Percentiles rank a stretch among this genome's conserved stretches.
phyloP scores from a whole-genome alignment of 1,140 invertebrate species.

The Leptoteleia sp. region DNA sequence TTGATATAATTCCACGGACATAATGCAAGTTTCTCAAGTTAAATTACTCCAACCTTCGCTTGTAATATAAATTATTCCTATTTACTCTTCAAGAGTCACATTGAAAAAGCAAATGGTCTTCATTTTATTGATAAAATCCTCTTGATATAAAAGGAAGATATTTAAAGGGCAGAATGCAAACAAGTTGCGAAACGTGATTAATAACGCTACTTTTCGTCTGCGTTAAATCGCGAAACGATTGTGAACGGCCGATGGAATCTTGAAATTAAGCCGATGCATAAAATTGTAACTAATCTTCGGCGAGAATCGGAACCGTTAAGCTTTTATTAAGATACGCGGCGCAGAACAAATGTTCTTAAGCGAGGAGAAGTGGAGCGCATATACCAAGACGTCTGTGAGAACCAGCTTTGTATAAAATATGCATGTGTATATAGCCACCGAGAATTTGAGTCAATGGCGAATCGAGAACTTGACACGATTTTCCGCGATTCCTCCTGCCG shows the following conservation, averaged over 20 bases:
- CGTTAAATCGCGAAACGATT: not conserved
- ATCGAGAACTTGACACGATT: slow-evolving; percentile 67
- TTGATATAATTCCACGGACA: no score
- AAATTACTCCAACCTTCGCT: no score
- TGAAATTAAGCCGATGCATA: slow-evolving; percentile 5
- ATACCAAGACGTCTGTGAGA: slow-evolving; percentile 38
- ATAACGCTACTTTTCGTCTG: not conserved
- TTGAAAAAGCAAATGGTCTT: no score
- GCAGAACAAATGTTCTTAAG: slow-evolving; percentile 40
- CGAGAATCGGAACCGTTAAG: slow-evolving; percentile 48
- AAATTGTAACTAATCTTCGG: slow-evolving; percentile 19
- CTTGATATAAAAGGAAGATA: no score
- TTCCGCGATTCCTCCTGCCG: slow-evolving; percentile 31
- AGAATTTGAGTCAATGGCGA: slow-evolving; percentile 66
- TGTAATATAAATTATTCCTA: no score
- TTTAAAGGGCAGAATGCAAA: no score
- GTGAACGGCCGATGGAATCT: not conserved
- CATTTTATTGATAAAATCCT: no score
- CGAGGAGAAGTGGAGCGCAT: slow-evolving; percentile 48
- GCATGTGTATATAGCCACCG: slow-evolving; percentile 31
- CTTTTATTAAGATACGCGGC: slow-evolving; percentile 41
- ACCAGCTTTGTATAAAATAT: slow-evolving; percentile 48
- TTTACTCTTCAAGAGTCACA: no score
- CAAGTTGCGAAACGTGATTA: not conserved
- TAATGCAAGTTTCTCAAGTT: no score